Conservation (phyloP, 2,888 invertebrate genomes). For the Cloeon dipterum region DNA sequence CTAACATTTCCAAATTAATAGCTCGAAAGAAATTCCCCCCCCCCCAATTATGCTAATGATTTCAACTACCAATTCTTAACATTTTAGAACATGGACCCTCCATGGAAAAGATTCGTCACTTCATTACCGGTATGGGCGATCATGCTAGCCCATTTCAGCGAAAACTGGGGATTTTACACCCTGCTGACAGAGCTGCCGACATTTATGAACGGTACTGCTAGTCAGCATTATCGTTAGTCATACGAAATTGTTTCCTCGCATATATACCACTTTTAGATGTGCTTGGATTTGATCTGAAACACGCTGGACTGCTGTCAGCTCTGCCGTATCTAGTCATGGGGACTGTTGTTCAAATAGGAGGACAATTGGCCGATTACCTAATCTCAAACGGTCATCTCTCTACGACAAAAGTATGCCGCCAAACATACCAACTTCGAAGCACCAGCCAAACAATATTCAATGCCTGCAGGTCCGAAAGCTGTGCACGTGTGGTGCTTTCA, state of each 20-base stretch:
- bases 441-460: not conserved
- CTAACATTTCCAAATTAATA: too few relatives aligned
- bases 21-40: too few relatives aligned
- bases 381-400: constrained; percentile 14
- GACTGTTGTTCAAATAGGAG: constrained; percentile 22
- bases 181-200: constrained; percentile 20
- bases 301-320: constrained; percentile 25
- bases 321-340: constrained; percentile 28
- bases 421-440: not conserved
- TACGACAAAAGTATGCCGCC: constrained; percentile 18
- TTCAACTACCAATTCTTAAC: too few relatives aligned
- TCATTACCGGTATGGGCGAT: constrained; percentile 18
- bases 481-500: constrained; percentile 25
- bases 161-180: constrained; percentile 21
- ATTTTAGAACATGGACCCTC: constrained; percentile 11
- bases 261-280: constrained; percentile 12
- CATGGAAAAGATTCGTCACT: constrained; percentile 17
- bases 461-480: constrained; percentile 17
- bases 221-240: too few relatives aligned
- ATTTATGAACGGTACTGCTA: constrained; percentile 17
- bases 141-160: constrained; percentile 17
- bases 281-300: constrained; percentile 12
- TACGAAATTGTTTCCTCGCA: too few relatives aligned
- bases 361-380: constrained; percentile 24
- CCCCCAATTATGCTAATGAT: too few relatives aligned